phyloP scores from a whole-genome alignment of 2,888 invertebrate genomes.

The Branchipolynoe longqiensis region DNA sequence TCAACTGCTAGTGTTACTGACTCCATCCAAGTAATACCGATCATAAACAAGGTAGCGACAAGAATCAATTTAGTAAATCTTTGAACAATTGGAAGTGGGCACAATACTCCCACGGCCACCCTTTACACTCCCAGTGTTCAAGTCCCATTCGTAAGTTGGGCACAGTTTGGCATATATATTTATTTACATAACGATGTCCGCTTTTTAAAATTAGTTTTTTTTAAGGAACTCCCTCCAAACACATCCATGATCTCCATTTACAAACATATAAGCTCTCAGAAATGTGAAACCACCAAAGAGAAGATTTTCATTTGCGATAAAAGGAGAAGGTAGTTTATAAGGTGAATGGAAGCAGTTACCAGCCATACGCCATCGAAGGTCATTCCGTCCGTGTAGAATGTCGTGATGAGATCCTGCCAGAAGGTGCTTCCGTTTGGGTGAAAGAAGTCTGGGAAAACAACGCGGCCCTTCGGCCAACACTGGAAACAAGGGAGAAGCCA shows the following conservation, averaged over 20 bases:
- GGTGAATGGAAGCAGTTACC: constrained; percentile 69
- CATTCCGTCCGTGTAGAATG: constrained; percentile 68
- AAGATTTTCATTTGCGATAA: background rate
- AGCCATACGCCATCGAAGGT: constrained; percentile 80
- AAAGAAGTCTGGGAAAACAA: constrained; percentile 79
- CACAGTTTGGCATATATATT: too few relatives aligned
- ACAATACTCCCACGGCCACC: too few relatives aligned
- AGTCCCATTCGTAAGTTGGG: too few relatives aligned
- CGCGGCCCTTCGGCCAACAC: constrained; percentile 76
- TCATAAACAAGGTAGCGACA: too few relatives aligned
- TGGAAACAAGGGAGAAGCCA: constrained; percentile 68
- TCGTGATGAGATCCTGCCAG: constrained; percentile 75
- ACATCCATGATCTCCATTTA: background rate
- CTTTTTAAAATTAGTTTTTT: too few relatives aligned
- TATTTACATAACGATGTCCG: too few relatives aligned
- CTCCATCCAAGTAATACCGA: too few relatives aligned
- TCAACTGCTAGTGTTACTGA: too few relatives aligned
- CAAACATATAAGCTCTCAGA: background rate
- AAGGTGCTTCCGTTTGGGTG: constrained; percentile 71
- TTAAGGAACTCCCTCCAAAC: too few relatives aligned
- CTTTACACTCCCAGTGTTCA: too few relatives aligned
- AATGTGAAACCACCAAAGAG: background rate
- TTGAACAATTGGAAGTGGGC: too few relatives aligned
- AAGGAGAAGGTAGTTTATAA: background rate
- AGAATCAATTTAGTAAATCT: too few relatives aligned